These are phyloP conservation scores for Drosophila kanapiae DNA, from an alignment of 1,140 invertebrate species.

Conservation along the genomic window DNA sequence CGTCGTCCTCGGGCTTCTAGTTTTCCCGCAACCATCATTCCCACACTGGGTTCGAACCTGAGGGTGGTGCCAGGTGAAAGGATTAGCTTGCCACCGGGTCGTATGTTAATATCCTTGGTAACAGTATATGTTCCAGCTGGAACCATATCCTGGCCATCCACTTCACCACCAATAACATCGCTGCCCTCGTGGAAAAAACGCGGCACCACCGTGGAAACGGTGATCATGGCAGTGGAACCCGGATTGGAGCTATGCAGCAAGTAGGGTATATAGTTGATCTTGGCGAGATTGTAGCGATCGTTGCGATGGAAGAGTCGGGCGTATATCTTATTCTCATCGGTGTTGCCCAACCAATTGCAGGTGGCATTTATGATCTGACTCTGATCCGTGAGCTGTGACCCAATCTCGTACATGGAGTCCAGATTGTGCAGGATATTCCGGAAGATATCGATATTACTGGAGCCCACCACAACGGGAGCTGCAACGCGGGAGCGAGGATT, in stretches of 20 bases:
- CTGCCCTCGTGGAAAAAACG: conserved; percentile 89
- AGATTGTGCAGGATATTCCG: conserved; percentile 97
- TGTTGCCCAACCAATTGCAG: conserved; percentile 96
- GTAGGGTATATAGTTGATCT: conserved; percentile 94
- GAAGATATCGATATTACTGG: conserved; percentile 95
- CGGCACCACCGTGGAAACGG: conserved; percentile 90
- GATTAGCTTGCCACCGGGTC: conserved; percentile 94
- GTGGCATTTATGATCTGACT: conserved; percentile 97
- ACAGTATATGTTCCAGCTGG: conserved; percentile 93
- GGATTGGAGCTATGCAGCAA: conserved; percentile 94
- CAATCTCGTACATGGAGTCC: conserved; percentile 95
- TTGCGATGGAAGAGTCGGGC: conserved; percentile 94
- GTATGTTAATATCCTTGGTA: conserved; percentile 95
- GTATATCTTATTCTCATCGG: conserved; percentile 92
- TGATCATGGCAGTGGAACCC: conserved; percentile 87
- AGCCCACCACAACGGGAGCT: conserved; percentile 95
- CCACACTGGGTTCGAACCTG: conserved; percentile 94
- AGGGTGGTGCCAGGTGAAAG: conserved; percentile 95
- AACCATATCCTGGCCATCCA: conserved; percentile 93
- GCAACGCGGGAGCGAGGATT: conserved; percentile 95
- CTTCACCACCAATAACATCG: conserved; percentile 93
- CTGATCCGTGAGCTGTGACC: conserved; percentile 97
- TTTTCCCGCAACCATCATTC: conserved; percentile 98
- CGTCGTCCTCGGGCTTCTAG: conserved; percentile 92
- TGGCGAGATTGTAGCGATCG: conserved; percentile 96